A percentile compares a stretch with the other conserved stretches of the same genome.
Conservation (phyloP, 2,888 invertebrate genomes). For the Invenusta paracnida region DNA sequence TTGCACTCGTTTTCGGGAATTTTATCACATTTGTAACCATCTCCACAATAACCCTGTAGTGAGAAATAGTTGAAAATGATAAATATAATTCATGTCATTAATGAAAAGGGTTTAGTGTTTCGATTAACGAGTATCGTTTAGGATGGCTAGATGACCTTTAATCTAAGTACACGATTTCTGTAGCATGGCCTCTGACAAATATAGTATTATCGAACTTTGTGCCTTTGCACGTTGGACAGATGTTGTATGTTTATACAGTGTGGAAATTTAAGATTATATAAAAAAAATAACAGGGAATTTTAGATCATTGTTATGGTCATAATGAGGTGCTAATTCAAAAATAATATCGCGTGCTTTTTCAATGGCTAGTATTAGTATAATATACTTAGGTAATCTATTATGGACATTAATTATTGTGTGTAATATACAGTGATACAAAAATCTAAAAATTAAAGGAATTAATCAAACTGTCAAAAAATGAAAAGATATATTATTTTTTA, state of each 20-base stretch:
- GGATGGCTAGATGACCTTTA: no score
- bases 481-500: not conserved
- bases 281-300: not conserved
- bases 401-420: not conserved
- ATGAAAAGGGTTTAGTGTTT: no score
- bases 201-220: no score
- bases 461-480: not conserved
- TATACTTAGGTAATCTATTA: no score
- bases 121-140: no score
- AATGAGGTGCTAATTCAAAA: no score
- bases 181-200: no score
- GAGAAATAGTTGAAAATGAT: not conserved
- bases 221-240: no score
- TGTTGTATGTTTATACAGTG: not conserved
- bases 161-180: no score
- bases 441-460: not conserved
- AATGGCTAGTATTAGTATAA: no score
- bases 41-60: not conserved
- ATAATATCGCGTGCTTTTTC: no score
- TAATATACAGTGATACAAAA: not conserved
- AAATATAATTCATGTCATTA: not conserved
- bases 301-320: no score
- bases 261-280: not conserved
- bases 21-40: conserved; percentile 14
- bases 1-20: conserved; percentile 27